Conservation (phyloP, 2,113 vertebrate genomes). For the Bettongia penicillata region DNA sequence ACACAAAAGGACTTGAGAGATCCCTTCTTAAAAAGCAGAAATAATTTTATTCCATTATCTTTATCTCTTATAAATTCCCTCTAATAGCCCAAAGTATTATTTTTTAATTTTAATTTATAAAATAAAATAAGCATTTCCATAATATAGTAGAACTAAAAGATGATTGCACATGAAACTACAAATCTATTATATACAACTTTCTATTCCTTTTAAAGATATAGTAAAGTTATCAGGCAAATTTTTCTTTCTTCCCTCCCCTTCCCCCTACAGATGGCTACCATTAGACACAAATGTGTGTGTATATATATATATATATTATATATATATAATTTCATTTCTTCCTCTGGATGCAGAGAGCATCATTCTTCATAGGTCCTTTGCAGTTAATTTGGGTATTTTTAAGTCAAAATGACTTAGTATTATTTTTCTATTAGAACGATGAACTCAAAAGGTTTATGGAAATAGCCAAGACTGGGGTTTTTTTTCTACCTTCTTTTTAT, state of each 20-base stretch:
- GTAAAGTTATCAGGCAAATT: background rate
- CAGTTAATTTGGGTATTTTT: background rate
- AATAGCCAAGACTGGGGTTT: background rate
- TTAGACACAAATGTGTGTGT: background rate
- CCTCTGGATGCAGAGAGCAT: background rate
- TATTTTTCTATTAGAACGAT: constrained; percentile 47
- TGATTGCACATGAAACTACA: background rate
- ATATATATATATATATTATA: background rate
- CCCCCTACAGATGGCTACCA: background rate
- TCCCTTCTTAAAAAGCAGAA: background rate
- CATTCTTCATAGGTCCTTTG: background rate
- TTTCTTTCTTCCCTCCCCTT: background rate
- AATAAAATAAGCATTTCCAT: background rate
- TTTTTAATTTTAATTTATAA: background rate
- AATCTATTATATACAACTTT: background rate
- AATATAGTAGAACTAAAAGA: background rate
- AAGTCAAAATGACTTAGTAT: background rate
- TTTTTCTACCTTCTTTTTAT: background rate
- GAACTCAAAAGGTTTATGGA: constrained; percentile 3
- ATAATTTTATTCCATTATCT: background rate
- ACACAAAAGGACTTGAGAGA: background rate
- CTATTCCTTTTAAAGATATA: background rate
- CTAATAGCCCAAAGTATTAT: background rate
- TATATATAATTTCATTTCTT: background rate
- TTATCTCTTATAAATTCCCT: background rate